Evolutionary conservation across 2,797 vertebrate species (phyloP), one percentile per base, ranked within the genome.

Genomic region (Cynodonichthys magdalenae): DNA sequence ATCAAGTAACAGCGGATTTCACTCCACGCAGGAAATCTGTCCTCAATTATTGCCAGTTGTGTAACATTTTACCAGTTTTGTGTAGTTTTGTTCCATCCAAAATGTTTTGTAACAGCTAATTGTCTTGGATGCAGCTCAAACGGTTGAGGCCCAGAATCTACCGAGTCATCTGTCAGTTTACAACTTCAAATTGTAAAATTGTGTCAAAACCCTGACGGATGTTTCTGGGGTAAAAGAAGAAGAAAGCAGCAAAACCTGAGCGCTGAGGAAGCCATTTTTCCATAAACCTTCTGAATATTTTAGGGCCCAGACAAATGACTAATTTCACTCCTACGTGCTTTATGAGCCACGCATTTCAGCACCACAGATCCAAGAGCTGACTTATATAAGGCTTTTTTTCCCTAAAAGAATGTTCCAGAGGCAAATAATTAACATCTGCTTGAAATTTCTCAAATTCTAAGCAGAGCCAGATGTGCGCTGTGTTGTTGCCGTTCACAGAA

Each of bases 11-110:
- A 36, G 62, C 60, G 66, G 63, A 75, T 77, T 73, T 73, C 66
- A 78, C 66, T 74, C 74, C 89, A 86, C 79, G 82, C 78, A 82
- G 80, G 82, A 86, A 85, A 81, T 87, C 80, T 79, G 71, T 74
- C 68, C 68, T 79, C 79, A 65, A 66, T 86, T 79, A 85, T 39
- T 79, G 64, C 69, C 74, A 82, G 67, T 79, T 82, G 71, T 69
- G 78, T 82, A 83, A 87, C 75, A 66, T 84, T 83, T 75, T 80
- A 73, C 74, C 79, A 62, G 71, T 80, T 84, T 73, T 55, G 34
- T 62, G 80, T 58, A 29, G 51, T 71, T 58, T 74, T 60, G 51
- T 67, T 81, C n/a, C 28, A 59, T 86, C 75, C 72, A 83, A 82
- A 77, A 73, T 68, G 74, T 88, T 85, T 86, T 81, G 68, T 49